Evolutionary conservation across 2,888 invertebrate species (phyloP).

Genomic region (Malacosoma neustria): DNA sequence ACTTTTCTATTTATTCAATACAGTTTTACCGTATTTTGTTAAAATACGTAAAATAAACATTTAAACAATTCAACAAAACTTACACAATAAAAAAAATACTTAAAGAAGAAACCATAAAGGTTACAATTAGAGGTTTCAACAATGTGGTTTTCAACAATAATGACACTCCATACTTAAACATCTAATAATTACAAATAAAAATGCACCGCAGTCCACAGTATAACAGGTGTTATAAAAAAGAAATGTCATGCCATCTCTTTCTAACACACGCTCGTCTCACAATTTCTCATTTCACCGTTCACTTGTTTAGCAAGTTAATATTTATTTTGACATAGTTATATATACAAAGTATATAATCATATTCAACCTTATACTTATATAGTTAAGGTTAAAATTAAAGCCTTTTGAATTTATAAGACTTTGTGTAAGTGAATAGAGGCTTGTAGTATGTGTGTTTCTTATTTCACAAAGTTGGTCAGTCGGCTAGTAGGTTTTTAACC

Average conservation of each 20-base stretch:
- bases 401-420: constrained; percentile 29
- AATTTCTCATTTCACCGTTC: constrained; percentile 75
- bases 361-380: constrained; percentile 9
- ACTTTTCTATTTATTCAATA: too few relatives aligned
- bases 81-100: too few relatives aligned
- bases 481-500: constrained; percentile 63
- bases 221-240: constrained; percentile 38
- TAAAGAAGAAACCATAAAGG: too few relatives aligned
- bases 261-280: constrained; percentile 47
- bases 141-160: too few relatives aligned
- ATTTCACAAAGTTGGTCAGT: constrained; percentile 74
- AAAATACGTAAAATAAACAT: too few relatives aligned
- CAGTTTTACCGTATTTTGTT: too few relatives aligned
- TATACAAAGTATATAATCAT: constrained; percentile 4
- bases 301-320: constrained; percentile 64
- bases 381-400: constrained; percentile 13
- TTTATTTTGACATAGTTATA: constrained; percentile 43
- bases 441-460: constrained; percentile 70
- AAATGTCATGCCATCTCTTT: constrained; percentile 48
- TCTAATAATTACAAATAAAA: constrained; percentile 13
- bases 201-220: constrained; percentile 21
- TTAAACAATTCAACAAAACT: too few relatives aligned
- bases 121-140: too few relatives aligned
- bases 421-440: constrained; percentile 25
- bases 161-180: too few relatives aligned